phyloP scores from a whole-genome alignment of 2,888 invertebrate species.

The Hecatera dysodea region DNA sequence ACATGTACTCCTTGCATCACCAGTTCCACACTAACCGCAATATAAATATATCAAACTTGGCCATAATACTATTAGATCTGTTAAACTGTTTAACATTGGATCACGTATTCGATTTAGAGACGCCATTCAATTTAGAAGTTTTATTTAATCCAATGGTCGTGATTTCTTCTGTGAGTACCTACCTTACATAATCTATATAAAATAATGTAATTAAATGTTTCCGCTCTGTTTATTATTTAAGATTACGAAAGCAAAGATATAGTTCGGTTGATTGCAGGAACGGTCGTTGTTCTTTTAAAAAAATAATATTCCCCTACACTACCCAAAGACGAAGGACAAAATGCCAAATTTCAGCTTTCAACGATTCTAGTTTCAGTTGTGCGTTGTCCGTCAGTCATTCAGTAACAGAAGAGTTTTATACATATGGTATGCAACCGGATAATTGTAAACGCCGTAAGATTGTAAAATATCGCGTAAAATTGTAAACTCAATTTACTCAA shows the following conservation, averaged over 20 bases:
- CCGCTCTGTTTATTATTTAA: background rate
- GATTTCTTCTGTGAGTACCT: conserved; percentile 41
- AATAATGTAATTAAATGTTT: background rate
- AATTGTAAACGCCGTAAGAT: no score
- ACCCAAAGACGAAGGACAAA: no score
- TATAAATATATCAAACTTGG: conserved; percentile 37
- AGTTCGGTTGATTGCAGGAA: background rate
- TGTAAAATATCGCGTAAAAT: no score
- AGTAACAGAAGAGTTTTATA: no score
- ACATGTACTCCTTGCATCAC: conserved; percentile 27
- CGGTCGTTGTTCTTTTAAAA: background rate
- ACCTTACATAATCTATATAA: conserved; percentile 26
- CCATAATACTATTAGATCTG: conserved; percentile 31
- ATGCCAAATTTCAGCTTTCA: no score
- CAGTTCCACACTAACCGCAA: conserved; percentile 38
- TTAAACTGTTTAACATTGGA: conserved; percentile 50
- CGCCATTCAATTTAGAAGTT: conserved; percentile 47
- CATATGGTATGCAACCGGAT: no score
- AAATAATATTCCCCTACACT: no score
- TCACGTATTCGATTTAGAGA: conserved; percentile 61
- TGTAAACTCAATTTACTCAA: no score
- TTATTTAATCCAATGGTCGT: conserved; percentile 43
- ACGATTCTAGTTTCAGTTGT: no score
- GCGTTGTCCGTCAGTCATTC: no score
- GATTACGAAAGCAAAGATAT: background rate